These are phyloP conservation scores for Sandelia bainsii DNA, from an alignment of 2,797 vertebrate species.

Conservation along the genomic window DNA sequence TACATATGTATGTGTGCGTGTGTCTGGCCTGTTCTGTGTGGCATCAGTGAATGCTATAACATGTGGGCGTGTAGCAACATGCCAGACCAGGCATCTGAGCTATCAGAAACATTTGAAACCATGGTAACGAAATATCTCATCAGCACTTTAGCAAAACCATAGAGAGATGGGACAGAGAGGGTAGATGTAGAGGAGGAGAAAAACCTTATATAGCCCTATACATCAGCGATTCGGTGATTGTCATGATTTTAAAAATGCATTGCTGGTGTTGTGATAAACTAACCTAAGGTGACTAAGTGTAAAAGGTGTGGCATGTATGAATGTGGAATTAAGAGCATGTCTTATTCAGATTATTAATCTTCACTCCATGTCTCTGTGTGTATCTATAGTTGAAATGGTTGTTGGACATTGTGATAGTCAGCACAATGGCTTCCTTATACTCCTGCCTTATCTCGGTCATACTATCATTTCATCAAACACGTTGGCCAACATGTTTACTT, in stretches of 20 bases:
- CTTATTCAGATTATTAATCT: slow-evolving; percentile 2
- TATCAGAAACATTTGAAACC: slow-evolving; percentile 77
- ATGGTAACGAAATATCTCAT: slow-evolving; percentile 74
- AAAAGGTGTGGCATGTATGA: not conserved
- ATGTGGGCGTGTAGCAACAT: slow-evolving; percentile 74
- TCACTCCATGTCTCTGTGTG: slow-evolving; percentile 4
- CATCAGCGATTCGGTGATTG: too few species aligned
- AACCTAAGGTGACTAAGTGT: not conserved
- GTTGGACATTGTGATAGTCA: slow-evolving; percentile 28
- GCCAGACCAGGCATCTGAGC: slow-evolving; percentile 64
- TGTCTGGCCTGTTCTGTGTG: slow-evolving; percentile 23
- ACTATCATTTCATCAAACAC: slow-evolving; percentile 55
- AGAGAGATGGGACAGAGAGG: slow-evolving; percentile 38
- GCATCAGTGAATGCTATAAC: slow-evolving; percentile 59
- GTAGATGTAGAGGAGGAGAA: slow-evolving; percentile 35
- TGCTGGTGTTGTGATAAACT: not conserved
- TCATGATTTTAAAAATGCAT: not conserved
- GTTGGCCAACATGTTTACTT: slow-evolving; percentile 48
- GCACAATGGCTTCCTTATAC: slow-evolving; percentile 54
- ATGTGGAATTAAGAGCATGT: not conserved
- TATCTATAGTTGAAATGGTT: slow-evolving; percentile 22
- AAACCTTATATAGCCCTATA: not conserved
- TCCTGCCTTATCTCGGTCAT: slow-evolving; percentile 52
- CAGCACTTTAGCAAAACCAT: slow-evolving; percentile 56
- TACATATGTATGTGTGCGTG: not conserved